phyloP scores from a whole-genome alignment of 1,140 invertebrate genomes.

The Heterodera schachtii region DNA sequence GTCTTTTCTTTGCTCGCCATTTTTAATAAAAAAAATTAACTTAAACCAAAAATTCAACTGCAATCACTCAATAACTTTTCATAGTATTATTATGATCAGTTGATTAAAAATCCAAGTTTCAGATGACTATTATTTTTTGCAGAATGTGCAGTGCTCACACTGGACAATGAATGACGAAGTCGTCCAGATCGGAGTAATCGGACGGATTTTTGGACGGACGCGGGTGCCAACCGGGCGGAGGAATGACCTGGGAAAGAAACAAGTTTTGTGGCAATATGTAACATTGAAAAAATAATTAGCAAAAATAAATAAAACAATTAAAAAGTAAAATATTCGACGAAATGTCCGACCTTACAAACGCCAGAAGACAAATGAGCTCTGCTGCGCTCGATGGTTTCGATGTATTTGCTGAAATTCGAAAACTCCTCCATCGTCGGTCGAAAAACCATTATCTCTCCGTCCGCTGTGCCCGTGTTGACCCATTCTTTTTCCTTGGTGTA shows the following conservation, averaged over 20 bases:
- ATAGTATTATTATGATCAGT: not conserved
- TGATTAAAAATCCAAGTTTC: not conserved
- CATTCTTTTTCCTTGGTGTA: constrained; percentile 46
- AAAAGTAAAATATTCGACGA: not conserved
- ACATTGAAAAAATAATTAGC: not conserved
- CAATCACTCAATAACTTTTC: not conserved
- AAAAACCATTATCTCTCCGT: constrained; percentile 54
- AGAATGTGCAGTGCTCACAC: constrained; percentile 31
- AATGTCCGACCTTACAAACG: constrained; percentile 53
- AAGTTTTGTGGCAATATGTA: not conserved
- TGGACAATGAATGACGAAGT: constrained; percentile 50
- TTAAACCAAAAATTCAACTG: too few species aligned
- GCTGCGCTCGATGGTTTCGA: constrained; percentile 49
- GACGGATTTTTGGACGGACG: constrained; percentile 37
- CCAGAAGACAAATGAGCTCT: constrained; percentile 56
- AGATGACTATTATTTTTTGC: not conserved
- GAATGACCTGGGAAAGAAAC: constrained; percentile 51
- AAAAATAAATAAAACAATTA: not conserved
- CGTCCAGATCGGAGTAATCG: constrained; percentile 53
- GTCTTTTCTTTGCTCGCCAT: not conserved
- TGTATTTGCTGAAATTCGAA: constrained; percentile 48
- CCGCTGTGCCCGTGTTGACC: constrained; percentile 50
- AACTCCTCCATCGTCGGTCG: constrained; percentile 59
- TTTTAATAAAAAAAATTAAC: not conserved
- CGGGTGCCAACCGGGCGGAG: constrained; percentile 55